Percentiles rank a stretch among this genome's conserved stretches.
These are phyloP conservation scores for Pseudotriccus pelzelni DNA, from an alignment of 2,797 vertebrate genomes.

Conservation along the genomic window DNA sequence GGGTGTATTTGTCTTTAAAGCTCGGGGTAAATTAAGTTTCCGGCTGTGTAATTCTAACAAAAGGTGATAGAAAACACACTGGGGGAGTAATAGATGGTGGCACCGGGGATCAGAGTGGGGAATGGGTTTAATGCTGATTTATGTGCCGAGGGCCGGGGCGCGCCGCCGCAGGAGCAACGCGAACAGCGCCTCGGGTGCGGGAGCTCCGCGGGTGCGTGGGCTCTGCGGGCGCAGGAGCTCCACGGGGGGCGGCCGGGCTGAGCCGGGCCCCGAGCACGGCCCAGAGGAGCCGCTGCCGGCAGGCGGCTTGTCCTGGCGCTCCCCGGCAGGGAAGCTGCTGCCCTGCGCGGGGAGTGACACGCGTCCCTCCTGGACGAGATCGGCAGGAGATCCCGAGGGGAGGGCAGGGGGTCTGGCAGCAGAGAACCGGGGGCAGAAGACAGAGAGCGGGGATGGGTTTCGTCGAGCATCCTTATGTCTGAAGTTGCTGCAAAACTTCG, in stretches of 20 bases:
- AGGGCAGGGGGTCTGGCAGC: not conserved
- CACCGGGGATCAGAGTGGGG: not conserved
- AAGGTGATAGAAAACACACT: conserved; percentile 49
- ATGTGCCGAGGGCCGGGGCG: not conserved
- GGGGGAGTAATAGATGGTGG: conserved; percentile 21
- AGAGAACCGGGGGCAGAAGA: not conserved
- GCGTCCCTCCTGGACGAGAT: not conserved
- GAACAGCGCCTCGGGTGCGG: not conserved
- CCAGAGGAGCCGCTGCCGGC: not conserved
- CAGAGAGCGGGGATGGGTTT: not conserved
- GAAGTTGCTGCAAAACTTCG: not conserved
- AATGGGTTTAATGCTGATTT: conserved; percentile 26
- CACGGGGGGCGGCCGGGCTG: not conserved
- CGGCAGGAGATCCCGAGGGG: accelerated
- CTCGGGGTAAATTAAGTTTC: conserved; percentile 44
- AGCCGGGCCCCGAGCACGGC: not conserved
- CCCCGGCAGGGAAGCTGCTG: not conserved
- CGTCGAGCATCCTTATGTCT: not conserved
- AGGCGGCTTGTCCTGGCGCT: not conserved
- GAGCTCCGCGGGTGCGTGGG: not conserved
- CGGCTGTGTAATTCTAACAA: conserved; percentile 43
- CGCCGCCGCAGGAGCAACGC: not conserved
- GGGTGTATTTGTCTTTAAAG: conserved; percentile 47
- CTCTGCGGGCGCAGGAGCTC: no score
- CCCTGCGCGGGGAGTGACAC: not conserved